Evolutionary conservation across 2,888 invertebrate genomes (phyloP), one percentile per base, ranked within the genome.

Genomic region (Crematogaster levior): DNA sequence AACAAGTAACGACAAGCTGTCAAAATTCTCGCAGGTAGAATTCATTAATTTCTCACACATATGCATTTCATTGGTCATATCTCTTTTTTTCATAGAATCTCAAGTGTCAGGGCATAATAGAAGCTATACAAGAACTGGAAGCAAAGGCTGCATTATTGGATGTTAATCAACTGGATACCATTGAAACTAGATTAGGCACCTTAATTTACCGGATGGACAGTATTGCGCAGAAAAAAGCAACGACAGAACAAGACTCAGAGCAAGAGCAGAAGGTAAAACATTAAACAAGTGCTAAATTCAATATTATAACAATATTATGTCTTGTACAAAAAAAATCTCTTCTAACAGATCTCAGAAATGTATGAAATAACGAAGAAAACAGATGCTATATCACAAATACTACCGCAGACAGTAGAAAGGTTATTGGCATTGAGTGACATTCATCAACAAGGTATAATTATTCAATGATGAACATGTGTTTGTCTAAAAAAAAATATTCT

Each of bases 351-450:
- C 85, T 95, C 96, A 73, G 98, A 99, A 93, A 95, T 99, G 84
- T 98, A 98, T 94, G 98, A 98, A 88, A 95, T 98, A 88, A 96
- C 98, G 88, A 98, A 98, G 94, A 97, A 98, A 94, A 97, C 97
- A 82, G 98, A 99, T 92, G 96, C 97, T 12, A 96, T 98, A 84
- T 96, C 97, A 70, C 97, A 98, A 93, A 96, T 98, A 82, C 93
- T 98, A 83, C 98, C 98, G 0, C 96, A 97, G 90, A 96, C 97
- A 34, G 96, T 99, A 48, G 97, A 98, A 90, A 96, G 99, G 80
- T 96, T 99, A 96, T 96, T 97, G 90, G 97, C 98, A 1, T 95
- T 99, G 4, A 98, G 98, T 94, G 96, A 74, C 18, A 74, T 74
- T 74, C 65, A 74, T 65, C 65, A 74, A 63, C 74, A 74, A 74